phyloP scores from a whole-genome alignment of 2,113 vertebrate species.

The Vireo altiloquus region DNA sequence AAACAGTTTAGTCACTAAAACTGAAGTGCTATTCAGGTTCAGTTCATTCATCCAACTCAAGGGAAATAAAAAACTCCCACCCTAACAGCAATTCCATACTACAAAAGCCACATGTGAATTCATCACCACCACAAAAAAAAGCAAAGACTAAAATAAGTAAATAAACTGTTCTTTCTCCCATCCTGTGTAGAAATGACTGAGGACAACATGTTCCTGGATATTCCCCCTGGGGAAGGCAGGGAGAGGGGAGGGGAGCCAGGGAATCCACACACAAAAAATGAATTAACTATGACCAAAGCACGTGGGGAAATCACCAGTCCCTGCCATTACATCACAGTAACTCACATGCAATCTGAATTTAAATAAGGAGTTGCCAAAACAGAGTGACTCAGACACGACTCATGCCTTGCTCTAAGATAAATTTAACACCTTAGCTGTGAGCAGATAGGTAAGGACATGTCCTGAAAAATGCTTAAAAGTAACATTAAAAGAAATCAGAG shows the following conservation, averaged over 20 bases:
- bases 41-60: background rate
- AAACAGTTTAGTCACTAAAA: background rate
- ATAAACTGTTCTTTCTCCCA: background rate
- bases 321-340: background rate
- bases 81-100: background rate
- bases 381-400: background rate
- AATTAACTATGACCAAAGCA: background rate
- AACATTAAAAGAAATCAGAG: background rate
- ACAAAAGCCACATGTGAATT: background rate
- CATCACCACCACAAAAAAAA: background rate
- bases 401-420: background rate
- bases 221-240: background rate
- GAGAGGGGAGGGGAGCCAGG: background rate
- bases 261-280: background rate
- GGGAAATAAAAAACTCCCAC: background rate
- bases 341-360: background rate
- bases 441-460: background rate
- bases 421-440: background rate
- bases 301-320: background rate
- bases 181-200: background rate
- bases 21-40: rapidly evolving
- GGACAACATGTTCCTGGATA: slow-evolving; percentile 17
- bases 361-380: background rate
- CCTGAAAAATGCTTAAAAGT: background rate
- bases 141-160: background rate